phyloP scores from a whole-genome alignment of 2,888 invertebrate genomes.

The Archips crataeganus region DNA sequence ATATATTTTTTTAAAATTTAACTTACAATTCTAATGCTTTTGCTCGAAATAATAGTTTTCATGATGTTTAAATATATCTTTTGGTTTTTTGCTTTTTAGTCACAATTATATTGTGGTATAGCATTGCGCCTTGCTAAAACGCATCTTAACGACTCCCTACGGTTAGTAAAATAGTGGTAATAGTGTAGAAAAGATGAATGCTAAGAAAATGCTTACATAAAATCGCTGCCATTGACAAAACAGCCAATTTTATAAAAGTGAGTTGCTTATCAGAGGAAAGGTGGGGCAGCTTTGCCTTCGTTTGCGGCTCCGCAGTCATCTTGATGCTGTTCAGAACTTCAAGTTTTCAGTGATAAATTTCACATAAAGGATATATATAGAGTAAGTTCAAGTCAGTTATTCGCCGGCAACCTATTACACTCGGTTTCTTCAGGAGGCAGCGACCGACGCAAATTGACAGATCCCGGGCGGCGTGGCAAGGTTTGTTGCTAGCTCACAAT shows the following conservation, averaged over 20 bases:
- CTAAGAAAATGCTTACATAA: slow-evolving; percentile 90
- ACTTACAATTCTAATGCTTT: too few relatives aligned
- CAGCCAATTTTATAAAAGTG: slow-evolving; percentile 89
- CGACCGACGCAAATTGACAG: slow-evolving; percentile 65
- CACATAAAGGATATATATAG: slow-evolving; percentile 54
- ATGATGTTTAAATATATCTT: background rate
- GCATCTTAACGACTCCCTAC: background rate
- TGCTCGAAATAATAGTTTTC: background rate
- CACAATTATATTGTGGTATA: background rate
- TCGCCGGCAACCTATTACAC: slow-evolving; percentile 76
- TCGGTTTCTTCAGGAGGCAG: slow-evolving; percentile 39
- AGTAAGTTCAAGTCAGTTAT: slow-evolving; percentile 50
- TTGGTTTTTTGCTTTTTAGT: background rate
- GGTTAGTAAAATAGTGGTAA: background rate
- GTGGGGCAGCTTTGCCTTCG: slow-evolving; percentile 71
- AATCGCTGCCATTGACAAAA: slow-evolving; percentile 96
- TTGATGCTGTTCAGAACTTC: slow-evolving; percentile 48
- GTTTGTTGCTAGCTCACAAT: slow-evolving; percentile 51
- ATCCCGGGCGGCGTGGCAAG: slow-evolving; percentile 71
- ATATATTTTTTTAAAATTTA: too few relatives aligned
- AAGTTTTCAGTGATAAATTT: slow-evolving; percentile 46
- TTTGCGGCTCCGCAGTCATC: slow-evolving; percentile 76
- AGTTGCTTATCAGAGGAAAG: slow-evolving; percentile 82
- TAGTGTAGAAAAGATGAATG: background rate
- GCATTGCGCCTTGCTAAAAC: background rate